Base-by-base conservation (phyloP, 2,888 invertebrate species). In the Apantesis nais region DNA sequence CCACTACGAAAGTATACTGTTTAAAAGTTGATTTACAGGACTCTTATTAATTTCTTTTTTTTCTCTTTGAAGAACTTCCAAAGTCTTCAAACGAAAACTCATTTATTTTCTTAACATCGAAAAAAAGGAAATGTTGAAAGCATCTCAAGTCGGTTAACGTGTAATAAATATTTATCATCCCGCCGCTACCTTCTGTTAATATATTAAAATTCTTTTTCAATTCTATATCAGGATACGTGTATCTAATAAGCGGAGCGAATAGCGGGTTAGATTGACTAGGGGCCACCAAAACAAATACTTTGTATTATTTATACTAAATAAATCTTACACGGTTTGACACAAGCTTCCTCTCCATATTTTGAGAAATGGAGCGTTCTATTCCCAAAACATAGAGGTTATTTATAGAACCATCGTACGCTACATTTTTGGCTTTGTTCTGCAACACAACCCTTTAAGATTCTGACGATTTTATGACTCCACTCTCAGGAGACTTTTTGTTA, bases 81-180 rank as follows among this genome's bases (percentile, higher is more conserved):
- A 41, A 41, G 29, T 41, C 9, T 41, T 25, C 16, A 41, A 63
- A 63, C 29, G 39, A 41, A 25, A 63, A 19, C 19, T 63, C 44
- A 29, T 44, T 29, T 63, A 8, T 44, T 63, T 63, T 63, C 19
- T 63, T 31, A 25, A 44, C 4, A 31, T 11, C 37, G n/a, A 34
- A 66, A 52, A 65, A 72, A 67, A 68, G 48, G 66, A 77, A 78
- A 67, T 61, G 62, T 58, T 67, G 60, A 81, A 78, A 82, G 71
- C 70, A 68, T 71, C 71, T 31, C 48, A 62, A 68, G 71, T 70
- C 70, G 62, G 71, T 77, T 75, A 78, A 74, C 74, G 69, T 72
- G 77, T 78, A 73, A 74, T 80, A 80, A 75, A 81, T 81, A 80
- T 81, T 82, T 81, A 81, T 74, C 73, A 78, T 71, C 75, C 63